These are phyloP conservation scores for Promerops cafer DNA, from an alignment of 2,113 vertebrate genomes.

Conservation along the genomic window DNA sequence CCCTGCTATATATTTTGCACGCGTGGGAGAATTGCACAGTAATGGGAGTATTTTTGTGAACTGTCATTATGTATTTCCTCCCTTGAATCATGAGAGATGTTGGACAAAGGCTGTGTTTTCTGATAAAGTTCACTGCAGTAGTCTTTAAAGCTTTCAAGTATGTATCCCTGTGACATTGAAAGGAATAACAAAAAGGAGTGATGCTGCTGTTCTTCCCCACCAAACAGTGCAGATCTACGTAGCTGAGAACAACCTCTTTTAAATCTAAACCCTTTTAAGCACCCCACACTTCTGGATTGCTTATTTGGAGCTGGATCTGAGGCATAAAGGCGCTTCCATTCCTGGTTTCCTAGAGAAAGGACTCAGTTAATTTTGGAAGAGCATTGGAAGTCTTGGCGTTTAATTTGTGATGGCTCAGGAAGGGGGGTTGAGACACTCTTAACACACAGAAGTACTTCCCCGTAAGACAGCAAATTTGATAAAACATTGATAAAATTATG, in stretches of 20 bases:
- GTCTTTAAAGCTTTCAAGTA: neutral
- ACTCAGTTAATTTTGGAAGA: neutral
- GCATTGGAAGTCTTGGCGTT: neutral
- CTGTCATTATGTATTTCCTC: neutral
- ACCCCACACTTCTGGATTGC: rapidly evolving
- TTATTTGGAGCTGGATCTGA: neutral
- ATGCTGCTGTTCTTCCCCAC: neutral
- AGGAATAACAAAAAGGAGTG: neutral
- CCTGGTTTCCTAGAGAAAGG: neutral
- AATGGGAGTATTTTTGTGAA: neutral
- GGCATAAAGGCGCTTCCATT: neutral
- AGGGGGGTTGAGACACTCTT: neutral
- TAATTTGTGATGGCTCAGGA: neutral
- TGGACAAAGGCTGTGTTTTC: neutral
- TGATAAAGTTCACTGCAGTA: neutral
- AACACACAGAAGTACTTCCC: neutral
- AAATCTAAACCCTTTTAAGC: neutral
- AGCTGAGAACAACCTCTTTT: neutral
- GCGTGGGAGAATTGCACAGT: neutral
- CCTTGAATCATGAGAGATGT: neutral
- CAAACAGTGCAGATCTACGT: rapidly evolving
- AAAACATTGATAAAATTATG: neutral
- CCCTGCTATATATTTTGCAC: neutral
- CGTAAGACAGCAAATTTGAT: neutral
- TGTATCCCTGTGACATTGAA: neutral